Conservation (phyloP, 2,888 invertebrate genomes). For the Serrognathus titanus region DNA sequence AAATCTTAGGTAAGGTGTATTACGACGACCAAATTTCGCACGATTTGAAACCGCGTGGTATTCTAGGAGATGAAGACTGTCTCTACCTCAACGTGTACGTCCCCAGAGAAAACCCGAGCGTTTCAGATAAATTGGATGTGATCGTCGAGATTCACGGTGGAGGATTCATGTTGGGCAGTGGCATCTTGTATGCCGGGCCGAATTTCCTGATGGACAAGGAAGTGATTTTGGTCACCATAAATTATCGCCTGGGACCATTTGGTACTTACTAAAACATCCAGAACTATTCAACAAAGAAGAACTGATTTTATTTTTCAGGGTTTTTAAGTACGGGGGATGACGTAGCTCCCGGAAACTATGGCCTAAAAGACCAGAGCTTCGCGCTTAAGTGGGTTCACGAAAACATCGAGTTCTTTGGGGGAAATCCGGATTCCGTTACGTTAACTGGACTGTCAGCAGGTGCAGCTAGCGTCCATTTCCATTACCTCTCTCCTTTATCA, state of each 20-base stretch:
- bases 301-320: conserved; percentile 41
- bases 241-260: conserved; percentile 34
- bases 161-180: conserved; percentile 45
- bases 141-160: conserved; percentile 52
- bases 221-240: conserved; percentile 40
- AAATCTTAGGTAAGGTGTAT: neutral
- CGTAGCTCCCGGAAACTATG: conserved; percentile 57
- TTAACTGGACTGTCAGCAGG: conserved; percentile 67
- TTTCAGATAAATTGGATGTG: conserved; percentile 41
- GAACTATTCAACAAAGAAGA: neutral
- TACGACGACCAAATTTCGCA: too few species aligned
- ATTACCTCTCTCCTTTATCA: conserved; percentile 61
- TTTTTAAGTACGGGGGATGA: conserved; percentile 69
- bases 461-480: conserved; percentile 67
- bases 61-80: conserved; percentile 62
- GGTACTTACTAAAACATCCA: conserved; percentile 39
- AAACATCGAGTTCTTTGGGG: conserved; percentile 65
- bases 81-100: conserved; percentile 62
- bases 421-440: conserved; percentile 63
- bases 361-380: conserved; percentile 66
- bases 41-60: too few species aligned
- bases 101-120: conserved; percentile 49
- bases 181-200: conserved; percentile 43
- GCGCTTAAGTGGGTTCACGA: conserved; percentile 64
- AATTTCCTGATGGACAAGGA: conserved; percentile 46